Conservation (phyloP, 2,888 invertebrate genomes). For the Eupithecia subfuscata region DNA sequence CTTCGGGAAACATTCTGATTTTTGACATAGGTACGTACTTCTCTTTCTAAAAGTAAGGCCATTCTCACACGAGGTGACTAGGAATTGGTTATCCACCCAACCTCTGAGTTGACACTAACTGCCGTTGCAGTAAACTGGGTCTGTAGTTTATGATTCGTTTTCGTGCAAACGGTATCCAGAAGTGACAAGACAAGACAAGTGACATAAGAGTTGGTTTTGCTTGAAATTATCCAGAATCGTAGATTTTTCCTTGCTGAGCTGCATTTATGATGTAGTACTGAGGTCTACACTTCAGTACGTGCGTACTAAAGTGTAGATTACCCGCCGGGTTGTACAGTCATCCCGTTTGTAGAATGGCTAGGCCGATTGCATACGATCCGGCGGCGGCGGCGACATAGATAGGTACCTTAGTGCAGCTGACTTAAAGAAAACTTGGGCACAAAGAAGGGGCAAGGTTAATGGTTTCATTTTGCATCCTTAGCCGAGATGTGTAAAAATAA, state of each 20-base stretch:
- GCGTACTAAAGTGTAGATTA: too few relatives aligned
- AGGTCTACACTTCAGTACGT: too few relatives aligned
- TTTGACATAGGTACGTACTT: too few relatives aligned
- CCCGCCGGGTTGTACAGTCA: too few relatives aligned
- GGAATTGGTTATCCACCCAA: neutral
- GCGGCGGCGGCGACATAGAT: neutral
- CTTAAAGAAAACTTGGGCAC: neutral
- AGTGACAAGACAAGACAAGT: too few relatives aligned
- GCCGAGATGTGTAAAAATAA: neutral
- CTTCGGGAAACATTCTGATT: neutral
- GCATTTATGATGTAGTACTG: too few relatives aligned
- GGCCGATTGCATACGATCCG: neutral
- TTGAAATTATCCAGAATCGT: too few relatives aligned
- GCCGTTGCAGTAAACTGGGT: neutral
- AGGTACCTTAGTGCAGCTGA: neutral
- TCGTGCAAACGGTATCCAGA: neutral
- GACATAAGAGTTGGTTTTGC: too few relatives aligned
- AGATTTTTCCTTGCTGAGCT: too few relatives aligned
- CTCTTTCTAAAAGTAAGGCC: too few relatives aligned
- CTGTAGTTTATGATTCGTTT: neutral
- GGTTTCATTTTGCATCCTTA: neutral
- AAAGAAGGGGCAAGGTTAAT: neutral
- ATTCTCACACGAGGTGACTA: too few relatives aligned
- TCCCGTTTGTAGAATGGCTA: too few relatives aligned
- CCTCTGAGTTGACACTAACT: neutral